A percentile compares a stretch with the other conserved stretches of the same genome.
phyloP scores from a whole-genome alignment of 1,140 invertebrate genomes.

The Aphaenogaster ashmeadi region DNA sequence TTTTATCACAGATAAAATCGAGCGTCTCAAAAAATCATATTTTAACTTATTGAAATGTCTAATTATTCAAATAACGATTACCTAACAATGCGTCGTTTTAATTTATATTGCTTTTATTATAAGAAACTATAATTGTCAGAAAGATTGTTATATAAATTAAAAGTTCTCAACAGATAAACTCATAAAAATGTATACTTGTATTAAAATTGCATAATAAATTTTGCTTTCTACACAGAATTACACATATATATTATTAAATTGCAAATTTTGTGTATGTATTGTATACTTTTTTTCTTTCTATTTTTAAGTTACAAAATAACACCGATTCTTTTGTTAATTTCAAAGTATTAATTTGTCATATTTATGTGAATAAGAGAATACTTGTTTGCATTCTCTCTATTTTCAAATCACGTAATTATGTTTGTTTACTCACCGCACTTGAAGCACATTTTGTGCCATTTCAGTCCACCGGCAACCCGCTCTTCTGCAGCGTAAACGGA shows the following conservation, averaged over 20 bases:
- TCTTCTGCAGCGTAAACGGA: conserved; percentile 99
- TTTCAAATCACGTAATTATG: not conserved
- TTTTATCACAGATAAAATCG: not conserved
- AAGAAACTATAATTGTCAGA: not conserved
- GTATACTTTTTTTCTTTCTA: not conserved
- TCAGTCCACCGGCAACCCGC: conserved; percentile 97
- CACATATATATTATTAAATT: conserved; percentile 3
- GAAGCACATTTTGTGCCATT: conserved; percentile 99
- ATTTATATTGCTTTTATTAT: not conserved
- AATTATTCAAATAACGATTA: not conserved
- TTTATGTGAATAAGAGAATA: not conserved
- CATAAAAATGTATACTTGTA: not conserved
- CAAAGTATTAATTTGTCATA: not conserved
- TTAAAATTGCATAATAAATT: not conserved
- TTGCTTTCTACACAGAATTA: not conserved
- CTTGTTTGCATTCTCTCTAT: not conserved
- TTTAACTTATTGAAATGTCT: not conserved
- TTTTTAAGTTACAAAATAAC: not conserved
- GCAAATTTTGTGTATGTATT: not conserved
- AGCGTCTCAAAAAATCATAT: not conserved
- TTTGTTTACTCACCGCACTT: conserved; percentile 96
- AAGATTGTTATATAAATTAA: conserved; percentile 16
- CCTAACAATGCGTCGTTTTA: not conserved
- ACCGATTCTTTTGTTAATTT: not conserved
- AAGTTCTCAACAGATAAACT: not conserved